Conservation (phyloP, 2,888 invertebrate species). For the Chrysomela aeneicollis region DNA sequence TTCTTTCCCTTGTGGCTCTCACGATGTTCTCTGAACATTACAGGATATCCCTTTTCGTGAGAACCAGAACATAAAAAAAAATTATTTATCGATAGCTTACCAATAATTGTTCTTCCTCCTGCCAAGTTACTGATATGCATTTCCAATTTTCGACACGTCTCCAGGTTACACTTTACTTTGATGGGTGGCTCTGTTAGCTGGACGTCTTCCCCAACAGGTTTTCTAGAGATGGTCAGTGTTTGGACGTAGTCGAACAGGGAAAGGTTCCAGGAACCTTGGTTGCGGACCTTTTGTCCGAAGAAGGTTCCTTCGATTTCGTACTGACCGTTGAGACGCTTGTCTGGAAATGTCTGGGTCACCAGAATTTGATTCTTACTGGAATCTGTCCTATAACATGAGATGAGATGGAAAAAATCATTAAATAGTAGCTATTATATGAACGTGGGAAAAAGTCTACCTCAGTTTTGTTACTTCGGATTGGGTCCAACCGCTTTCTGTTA, state of each 20-base stretch:
- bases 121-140: constrained; percentile 79
- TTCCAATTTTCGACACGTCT: constrained; percentile 79
- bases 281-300: constrained; percentile 69
- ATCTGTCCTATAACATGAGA: constrained; percentile 68
- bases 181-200: constrained; percentile 57
- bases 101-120: constrained; percentile 71
- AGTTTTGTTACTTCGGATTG: constrained; percentile 79
- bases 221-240: constrained; percentile 70
- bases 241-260: constrained; percentile 74
- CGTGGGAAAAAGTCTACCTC: constrained; percentile 62
- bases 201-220: constrained; percentile 60
- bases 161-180: constrained; percentile 75
- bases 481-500: constrained; percentile 80
- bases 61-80: no score
- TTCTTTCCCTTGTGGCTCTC: no score
- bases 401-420: no score
- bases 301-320: constrained; percentile 72
- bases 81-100: no score
- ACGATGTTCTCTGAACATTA: no score
- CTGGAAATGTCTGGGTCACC: constrained; percentile 84
- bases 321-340: constrained; percentile 75
- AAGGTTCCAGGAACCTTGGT: constrained; percentile 78
- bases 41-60: no score
- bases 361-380: constrained; percentile 71
- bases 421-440: no score